Conservation (phyloP, 2,888 invertebrate species). For the Resseliella maxima region DNA sequence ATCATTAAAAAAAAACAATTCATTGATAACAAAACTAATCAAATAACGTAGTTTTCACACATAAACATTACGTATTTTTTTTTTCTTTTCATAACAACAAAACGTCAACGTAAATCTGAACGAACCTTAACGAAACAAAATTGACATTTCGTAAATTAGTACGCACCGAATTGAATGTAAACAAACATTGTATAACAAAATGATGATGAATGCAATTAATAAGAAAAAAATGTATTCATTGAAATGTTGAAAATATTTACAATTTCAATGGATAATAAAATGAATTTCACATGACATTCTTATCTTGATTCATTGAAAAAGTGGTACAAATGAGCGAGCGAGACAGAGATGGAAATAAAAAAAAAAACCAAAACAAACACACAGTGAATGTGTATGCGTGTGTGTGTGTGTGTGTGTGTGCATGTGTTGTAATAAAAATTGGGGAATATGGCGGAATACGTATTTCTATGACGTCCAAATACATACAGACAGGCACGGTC, state of each 20-base stretch:
- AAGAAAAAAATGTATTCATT: not conserved
- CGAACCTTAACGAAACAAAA: not conserved
- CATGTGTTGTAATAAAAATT: not conserved
- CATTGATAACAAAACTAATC: not conserved
- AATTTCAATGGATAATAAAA: not conserved
- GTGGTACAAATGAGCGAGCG: not conserved
- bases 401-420: constrained; percentile 18
- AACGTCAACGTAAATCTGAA: not conserved
- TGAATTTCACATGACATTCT: constrained; percentile 10
- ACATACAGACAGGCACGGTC: not conserved
- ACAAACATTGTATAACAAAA: not conserved
- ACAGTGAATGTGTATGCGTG: not conserved
- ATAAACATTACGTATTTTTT: constrained; percentile 55
- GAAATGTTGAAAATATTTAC: not conserved
- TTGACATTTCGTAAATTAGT: constrained; percentile 25
- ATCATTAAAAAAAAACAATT: not conserved
- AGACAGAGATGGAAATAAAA: not conserved
- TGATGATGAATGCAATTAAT: not conserved
- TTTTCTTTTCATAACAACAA: constrained; percentile 1
- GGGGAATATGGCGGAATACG: constrained; percentile 54
- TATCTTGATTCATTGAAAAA: not conserved
- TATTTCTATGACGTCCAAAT: constrained; percentile 13
- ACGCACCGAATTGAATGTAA: constrained; percentile 15
- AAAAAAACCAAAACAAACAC: constrained; percentile 39
- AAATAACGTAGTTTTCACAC: not conserved